Base-by-base conservation (phyloP, 2,888 invertebrate species). In the Drosophila paucipuncta region DNA sequence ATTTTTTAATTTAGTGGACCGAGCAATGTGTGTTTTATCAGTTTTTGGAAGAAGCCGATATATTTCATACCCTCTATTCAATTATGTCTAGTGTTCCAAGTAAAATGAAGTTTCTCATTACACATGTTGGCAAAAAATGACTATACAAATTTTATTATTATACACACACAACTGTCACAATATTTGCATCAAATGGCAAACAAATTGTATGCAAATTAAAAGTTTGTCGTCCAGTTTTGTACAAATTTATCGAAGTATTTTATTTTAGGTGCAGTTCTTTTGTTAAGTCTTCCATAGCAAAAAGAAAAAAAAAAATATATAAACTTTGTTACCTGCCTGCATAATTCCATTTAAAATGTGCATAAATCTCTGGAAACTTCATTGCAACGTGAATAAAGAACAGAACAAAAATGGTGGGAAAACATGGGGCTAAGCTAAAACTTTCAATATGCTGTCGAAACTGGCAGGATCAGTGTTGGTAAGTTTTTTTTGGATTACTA, bases 131-230 rank as follows among this genome's bases (percentile, higher is more conserved):
- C 10, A n/a, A 41, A n/a, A 41, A 18, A n/a, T 9, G 2, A 39
- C 31, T 33, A 33, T 10, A 10, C 31, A 33, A 33, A 33, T 39
- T n/a, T n/a, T 4, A 41, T n/a, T 41, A 22, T 22, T 22, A 57
- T 2, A 25, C 25, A 43, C 0, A 5, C 18, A 53, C 16, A 39
- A 22, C 41, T 28, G 37, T 25, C 16, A 16, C 2, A 47, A 16
- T 30, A 50, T 61, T 54, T 57, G 47, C 61, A 37, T 47, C 41
- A 58, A 65, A 52, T 55, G 54, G 55, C 61, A 73, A 63, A 69
- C 73, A 81, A 83, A 86, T 76, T 73, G 71, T 62, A 65, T 68
- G 67, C 76, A 69, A 82, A 85, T 85, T 82, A 61, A 75, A 78
- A 76, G 50, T 60, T 75, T 72, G 47, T 35, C 59, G 53, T 53